Percentiles rank a stretch among this genome's conserved stretches.
Conservation (phyloP, 2,797 vertebrate genomes). For the Gouania willdenowi region DNA sequence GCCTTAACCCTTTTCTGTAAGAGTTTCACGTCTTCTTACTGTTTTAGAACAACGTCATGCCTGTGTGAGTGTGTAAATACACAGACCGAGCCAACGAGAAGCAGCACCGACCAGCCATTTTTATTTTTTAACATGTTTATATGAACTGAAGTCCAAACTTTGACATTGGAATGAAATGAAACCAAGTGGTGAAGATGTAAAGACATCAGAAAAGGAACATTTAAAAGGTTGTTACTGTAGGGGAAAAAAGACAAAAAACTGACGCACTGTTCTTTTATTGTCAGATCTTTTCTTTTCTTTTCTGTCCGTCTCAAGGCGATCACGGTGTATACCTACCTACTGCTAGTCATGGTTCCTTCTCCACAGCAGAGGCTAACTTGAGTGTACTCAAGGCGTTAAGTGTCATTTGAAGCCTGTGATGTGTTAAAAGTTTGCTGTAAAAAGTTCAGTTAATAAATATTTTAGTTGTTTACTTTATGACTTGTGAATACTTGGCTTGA, state of each 20-base stretch:
- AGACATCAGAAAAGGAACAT: no score
- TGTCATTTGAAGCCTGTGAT: slow-evolving; percentile 73
- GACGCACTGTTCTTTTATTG: slow-evolving; percentile 35
- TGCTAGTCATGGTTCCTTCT: slow-evolving; percentile 37
- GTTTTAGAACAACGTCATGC: slow-evolving; percentile 17
- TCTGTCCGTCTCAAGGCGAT: no score
- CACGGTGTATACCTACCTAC: no score
- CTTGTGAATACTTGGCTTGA: slow-evolving; percentile 34
- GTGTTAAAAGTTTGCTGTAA: slow-evolving; percentile 73
- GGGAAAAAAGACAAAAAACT: slow-evolving; percentile 2
- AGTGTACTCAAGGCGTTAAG: slow-evolving; percentile 70
- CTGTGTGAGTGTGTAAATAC: slow-evolving; percentile 6
- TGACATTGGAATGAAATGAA: slow-evolving; percentile 8
- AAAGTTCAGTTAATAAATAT: slow-evolving; percentile 70
- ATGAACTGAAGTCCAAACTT: slow-evolving; percentile 29
- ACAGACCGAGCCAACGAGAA: no score
- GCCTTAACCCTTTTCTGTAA: slow-evolving; percentile 68
- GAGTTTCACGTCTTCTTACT: slow-evolving; percentile 32
- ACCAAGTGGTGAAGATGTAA: slow-evolving; percentile 47
- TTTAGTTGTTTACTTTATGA: slow-evolving; percentile 74
- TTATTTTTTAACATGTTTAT: slow-evolving; percentile 2
- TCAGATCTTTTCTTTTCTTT: slow-evolving; percentile 17
- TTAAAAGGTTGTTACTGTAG: no score
- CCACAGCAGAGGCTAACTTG: slow-evolving; percentile 34
- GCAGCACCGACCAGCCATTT: neutral